Percentiles rank a stretch among this genome's conserved stretches.
Conservation (phyloP, 2,113 vertebrate species). For the Neolamprologus toae region DNA sequence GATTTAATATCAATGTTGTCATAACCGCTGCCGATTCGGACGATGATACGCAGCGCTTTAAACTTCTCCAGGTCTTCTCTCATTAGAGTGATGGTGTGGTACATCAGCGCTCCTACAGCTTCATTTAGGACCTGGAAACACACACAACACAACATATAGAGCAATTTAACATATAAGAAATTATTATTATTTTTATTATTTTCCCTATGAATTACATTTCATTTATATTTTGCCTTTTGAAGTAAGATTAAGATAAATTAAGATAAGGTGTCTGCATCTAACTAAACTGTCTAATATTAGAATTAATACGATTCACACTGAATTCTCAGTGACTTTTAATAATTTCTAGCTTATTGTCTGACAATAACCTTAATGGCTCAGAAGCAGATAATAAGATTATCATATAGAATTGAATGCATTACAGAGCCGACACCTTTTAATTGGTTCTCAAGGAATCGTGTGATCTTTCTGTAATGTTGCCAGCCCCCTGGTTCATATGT, state of each 20-base stretch:
- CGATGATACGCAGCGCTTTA: constrained; percentile 96
- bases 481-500: not conserved
- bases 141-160: not conserved
- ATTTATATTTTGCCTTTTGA: not conserved
- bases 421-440: not conserved
- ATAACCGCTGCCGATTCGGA: constrained; percentile 95
- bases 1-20: constrained; percentile 99
- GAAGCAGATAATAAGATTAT: not conserved
- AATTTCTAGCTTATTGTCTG: not conserved
- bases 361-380: not conserved
- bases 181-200: not conserved
- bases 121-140: constrained; percentile 89
- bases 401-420: not conserved
- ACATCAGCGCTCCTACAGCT: constrained; percentile 97
- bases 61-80: constrained; percentile 98
- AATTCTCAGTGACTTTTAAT: not conserved
- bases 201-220: not conserved
- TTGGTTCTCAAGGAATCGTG: not conserved
- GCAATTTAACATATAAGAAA: not conserved
- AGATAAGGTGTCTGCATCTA: not conserved
- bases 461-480: not conserved
- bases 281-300: not conserved
- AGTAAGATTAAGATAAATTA: not conserved
- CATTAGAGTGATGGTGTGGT: constrained; percentile 98
- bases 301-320: not conserved